Evolutionary conservation across 2,113 vertebrate species (phyloP), one percentile per base, ranked within the genome.

Genomic region (Pungitius pungitius): DNA sequence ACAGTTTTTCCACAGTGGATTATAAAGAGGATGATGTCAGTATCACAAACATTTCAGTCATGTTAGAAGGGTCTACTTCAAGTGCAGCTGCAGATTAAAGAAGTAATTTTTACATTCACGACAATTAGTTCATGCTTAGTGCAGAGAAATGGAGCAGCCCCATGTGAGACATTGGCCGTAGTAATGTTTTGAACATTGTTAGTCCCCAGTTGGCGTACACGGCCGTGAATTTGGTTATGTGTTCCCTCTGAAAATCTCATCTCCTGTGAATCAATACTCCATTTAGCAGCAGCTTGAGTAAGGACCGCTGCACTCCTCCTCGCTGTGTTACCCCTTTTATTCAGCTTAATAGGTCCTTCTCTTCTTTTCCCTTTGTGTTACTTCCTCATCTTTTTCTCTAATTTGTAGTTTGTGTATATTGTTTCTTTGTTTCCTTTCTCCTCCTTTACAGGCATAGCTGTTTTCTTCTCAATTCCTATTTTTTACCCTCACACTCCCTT

Each of bases 191-290:
- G 47, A 69, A 43, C 65, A 40, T 60, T 69, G 63, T 52, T 60
- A 70, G 79, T 78, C 76, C 76, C 57, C 66, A 43, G 58, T 30
- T 76, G 72, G 77, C 18, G 55, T 5, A 47, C 47, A 10, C 65
- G 61, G 64, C 62, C 62, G 76, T 6, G 64, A 59, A 78, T 77
- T 80, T 84, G 80, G 78, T 88, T 85, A 69, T 81, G 83, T 85
- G 83, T 90, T 90, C 83, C 77, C 86, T 87, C 73, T 69, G 83
- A 86, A 81, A 91, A 87, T 86, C 85, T 91, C 89, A 88, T 91
- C 86, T 89, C 75, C 81, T 78, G 80, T 76, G 49, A 88, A 89
- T 91, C 89, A 83, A 91, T 89, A 91, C 75, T 85, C 81, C 75
- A 89, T 91, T 91, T 91, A 85, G 76, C 84, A 64, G 30, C 0